Percentiles rank a stretch among this genome's conserved stretches.
phyloP scores from a whole-genome alignment of 2,888 invertebrate genomes.

The Amphiduros pacificus region DNA sequence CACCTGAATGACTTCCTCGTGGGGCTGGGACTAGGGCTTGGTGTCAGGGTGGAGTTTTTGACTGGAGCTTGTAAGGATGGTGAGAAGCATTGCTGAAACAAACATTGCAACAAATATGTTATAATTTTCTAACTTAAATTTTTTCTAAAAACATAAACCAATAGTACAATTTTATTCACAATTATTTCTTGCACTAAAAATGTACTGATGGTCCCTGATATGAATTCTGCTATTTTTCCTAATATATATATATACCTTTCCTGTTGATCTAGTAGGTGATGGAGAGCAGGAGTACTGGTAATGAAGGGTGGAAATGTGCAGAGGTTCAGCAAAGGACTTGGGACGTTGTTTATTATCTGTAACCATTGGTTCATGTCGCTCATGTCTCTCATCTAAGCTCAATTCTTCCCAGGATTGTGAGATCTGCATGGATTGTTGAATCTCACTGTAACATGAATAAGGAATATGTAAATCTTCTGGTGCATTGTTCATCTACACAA shows the following conservation, averaged over 20 bases:
- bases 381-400: background rate
- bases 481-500: too few species aligned
- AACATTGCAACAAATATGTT: too few species aligned
- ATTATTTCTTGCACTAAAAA: background rate
- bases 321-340: constrained; percentile 1
- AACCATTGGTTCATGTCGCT: background rate
- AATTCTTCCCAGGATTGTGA: background rate
- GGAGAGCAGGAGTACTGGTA: background rate
- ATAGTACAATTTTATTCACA: background rate
- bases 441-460: too few species aligned
- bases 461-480: too few species aligned
- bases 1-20: background rate
- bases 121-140: too few species aligned
- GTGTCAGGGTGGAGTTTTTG: background rate
- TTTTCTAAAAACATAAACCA: background rate
- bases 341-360: background rate
- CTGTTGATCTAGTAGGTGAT: background rate
- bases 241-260: too few species aligned
- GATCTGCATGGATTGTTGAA: background rate
- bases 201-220: background rate
- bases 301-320: background rate
- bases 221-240: background rate
- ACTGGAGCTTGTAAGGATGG: background rate
- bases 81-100: constrained; percentile 2
- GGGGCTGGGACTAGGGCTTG: background rate